These are phyloP conservation scores for Asteroscopus sphinx DNA, from an alignment of 2,888 invertebrate genomes.

Conservation along the genomic window DNA sequence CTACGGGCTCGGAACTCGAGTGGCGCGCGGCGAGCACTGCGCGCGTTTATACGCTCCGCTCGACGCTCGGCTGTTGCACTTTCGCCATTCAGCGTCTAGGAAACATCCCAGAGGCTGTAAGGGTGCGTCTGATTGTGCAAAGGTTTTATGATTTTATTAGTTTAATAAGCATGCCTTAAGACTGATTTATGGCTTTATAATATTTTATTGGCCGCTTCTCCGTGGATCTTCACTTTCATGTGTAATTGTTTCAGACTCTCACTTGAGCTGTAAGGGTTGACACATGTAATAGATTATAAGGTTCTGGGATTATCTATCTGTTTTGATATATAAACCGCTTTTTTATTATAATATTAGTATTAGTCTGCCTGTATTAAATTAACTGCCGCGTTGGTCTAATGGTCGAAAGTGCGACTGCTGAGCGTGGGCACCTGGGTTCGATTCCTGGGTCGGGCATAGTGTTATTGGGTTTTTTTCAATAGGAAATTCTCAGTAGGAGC, in stretches of 20 bases:
- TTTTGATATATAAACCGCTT: too few species aligned
- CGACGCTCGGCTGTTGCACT: conserved; percentile 77
- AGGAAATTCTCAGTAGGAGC: too few species aligned
- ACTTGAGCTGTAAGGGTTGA: not conserved
- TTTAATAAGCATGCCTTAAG: conserved; percentile 6
- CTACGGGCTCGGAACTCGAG: conserved; percentile 74
- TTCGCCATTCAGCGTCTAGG: conserved; percentile 73
- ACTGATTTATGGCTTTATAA: conserved; percentile 37
- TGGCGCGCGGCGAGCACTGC: conserved; percentile 73
- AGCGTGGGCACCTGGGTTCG: too few species aligned
- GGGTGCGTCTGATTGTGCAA: conserved; percentile 39
- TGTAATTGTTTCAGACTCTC: conserved; percentile 8
- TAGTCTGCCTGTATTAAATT: too few species aligned
- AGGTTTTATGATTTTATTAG: conserved; percentile 30
- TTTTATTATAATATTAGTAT: too few species aligned
- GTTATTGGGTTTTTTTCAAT: too few species aligned
- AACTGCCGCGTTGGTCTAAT: too few species aligned
- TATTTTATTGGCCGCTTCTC: conserved; percentile 7
- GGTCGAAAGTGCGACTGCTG: too few species aligned
- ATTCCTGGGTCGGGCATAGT: too few species aligned
- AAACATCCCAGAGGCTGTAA: conserved; percentile 55
- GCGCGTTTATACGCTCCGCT: conserved; percentile 78
- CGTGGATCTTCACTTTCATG: conserved; percentile 15
- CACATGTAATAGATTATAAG: not conserved
- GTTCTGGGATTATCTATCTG: not conserved